Percentiles rank a stretch among this genome's conserved stretches.
phyloP scores from a whole-genome alignment of 2,888 invertebrate genomes.

The Tyria jacobaeae region DNA sequence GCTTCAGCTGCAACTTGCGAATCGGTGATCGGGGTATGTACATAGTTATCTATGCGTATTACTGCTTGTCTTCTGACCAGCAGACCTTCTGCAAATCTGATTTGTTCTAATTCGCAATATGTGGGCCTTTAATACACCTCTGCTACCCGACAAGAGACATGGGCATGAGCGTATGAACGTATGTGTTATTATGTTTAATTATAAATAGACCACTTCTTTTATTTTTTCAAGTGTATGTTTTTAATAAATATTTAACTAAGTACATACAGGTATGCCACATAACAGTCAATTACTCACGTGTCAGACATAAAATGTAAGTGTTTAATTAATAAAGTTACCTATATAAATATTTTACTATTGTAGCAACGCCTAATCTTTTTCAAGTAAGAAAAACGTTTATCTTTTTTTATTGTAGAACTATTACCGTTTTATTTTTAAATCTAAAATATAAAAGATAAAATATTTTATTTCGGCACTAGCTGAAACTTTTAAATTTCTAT shows the following conservation, averaged over 20 bases:
- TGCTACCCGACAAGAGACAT: too few relatives aligned
- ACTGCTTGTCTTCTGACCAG: too few relatives aligned
- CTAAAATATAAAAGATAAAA: not conserved
- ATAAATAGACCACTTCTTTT: too few relatives aligned
- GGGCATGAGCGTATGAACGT: too few relatives aligned
- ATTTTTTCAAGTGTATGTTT: too few relatives aligned
- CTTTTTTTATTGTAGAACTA: not conserved
- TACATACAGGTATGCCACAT: too few relatives aligned
- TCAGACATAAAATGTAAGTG: not conserved
- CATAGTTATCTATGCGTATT: not conserved
- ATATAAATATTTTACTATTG: not conserved
- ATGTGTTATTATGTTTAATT: too few relatives aligned
- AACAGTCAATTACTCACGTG: rapidly evolving
- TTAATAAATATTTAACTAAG: too few relatives aligned
- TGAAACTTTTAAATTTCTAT: too few relatives aligned
- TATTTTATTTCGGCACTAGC: not conserved
- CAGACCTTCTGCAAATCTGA: too few relatives aligned
- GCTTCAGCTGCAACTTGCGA: conserved; percentile 26
- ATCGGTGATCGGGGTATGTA: conserved; percentile 17
- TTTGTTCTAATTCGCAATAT: too few relatives aligned
- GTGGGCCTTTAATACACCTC: too few relatives aligned
- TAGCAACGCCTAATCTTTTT: not conserved
- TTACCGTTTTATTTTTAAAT: not conserved
- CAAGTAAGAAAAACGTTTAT: not conserved
- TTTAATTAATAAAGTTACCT: not conserved